Conservation (phyloP, 2,113 vertebrate species). For the Cynopterus brachyotis region DNA sequence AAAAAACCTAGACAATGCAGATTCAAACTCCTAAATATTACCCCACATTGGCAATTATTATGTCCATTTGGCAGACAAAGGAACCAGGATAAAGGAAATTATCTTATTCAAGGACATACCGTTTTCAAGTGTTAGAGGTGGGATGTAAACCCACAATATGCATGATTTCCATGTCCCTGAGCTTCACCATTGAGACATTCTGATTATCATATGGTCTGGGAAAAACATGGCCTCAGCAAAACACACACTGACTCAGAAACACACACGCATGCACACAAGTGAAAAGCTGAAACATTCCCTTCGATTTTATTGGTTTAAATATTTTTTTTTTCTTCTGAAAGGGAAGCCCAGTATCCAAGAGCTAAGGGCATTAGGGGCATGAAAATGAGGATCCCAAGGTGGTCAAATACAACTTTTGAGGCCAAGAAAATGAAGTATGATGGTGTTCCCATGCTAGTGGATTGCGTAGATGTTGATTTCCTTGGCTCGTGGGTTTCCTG, state of each 20-base stretch:
- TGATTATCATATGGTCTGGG: background rate
- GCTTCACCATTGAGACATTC: background rate
- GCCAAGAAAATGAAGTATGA: background rate
- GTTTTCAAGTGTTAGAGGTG: background rate
- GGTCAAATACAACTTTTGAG: background rate
- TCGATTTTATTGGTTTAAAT: slow-evolving; percentile 57
- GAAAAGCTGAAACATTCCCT: background rate
- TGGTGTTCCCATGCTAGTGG: background rate
- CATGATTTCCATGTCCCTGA: background rate
- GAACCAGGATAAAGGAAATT: background rate
- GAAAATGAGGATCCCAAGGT: background rate
- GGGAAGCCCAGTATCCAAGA: slow-evolving; percentile 12
- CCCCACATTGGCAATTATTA: background rate
- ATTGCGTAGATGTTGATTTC: background rate
- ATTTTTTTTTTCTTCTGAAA: background rate
- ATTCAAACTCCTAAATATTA: slow-evolving; percentile 27
- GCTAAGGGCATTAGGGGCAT: background rate
- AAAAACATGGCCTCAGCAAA: background rate
- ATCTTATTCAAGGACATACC: background rate
- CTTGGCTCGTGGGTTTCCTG: slow-evolving; percentile 37
- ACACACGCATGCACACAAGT: background rate
- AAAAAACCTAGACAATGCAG: background rate
- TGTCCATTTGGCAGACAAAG: background rate
- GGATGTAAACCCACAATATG: background rate
- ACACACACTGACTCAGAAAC: background rate